phyloP scores from a whole-genome alignment of 2,113 vertebrate genomes.

The Erinaceus europaeus region DNA sequence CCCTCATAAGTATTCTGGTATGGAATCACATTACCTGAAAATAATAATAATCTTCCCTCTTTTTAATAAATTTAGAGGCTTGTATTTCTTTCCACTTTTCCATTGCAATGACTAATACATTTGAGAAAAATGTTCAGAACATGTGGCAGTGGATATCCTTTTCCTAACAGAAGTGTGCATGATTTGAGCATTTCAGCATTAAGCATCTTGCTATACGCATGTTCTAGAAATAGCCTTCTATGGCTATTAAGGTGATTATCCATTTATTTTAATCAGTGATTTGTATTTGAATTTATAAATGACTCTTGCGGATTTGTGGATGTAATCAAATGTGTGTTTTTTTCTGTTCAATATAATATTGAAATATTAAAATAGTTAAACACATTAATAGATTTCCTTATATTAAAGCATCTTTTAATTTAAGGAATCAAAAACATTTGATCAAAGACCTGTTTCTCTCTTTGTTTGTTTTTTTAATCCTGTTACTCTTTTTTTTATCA shows the following conservation, averaged over 20 bases:
- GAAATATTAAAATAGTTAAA: constrained; percentile 31
- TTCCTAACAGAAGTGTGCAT: too few relatives aligned
- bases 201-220: background rate
- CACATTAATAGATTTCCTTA: background rate
- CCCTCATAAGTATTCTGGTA: background rate
- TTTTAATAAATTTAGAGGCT: background rate
- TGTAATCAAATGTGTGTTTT: constrained; percentile 17
- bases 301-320: constrained; percentile 33
- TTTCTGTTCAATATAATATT: background rate
- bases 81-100: background rate
- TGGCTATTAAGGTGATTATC: background rate
- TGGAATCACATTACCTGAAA: background rate
- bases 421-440: background rate
- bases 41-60: background rate
- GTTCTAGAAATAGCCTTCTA: background rate
- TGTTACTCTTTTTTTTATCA: too few relatives aligned
- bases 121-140: background rate
- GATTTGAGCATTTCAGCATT: background rate
- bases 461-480: background rate
- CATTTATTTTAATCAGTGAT: constrained; percentile 48
- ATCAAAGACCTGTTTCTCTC: background rate
- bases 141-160: background rate
- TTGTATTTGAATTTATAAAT: constrained; percentile 38
- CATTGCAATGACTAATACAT: background rate
- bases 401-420: constrained; percentile 20